Conservation (phyloP, 2,797 vertebrate species). For the Bovichtus variegatus region DNA sequence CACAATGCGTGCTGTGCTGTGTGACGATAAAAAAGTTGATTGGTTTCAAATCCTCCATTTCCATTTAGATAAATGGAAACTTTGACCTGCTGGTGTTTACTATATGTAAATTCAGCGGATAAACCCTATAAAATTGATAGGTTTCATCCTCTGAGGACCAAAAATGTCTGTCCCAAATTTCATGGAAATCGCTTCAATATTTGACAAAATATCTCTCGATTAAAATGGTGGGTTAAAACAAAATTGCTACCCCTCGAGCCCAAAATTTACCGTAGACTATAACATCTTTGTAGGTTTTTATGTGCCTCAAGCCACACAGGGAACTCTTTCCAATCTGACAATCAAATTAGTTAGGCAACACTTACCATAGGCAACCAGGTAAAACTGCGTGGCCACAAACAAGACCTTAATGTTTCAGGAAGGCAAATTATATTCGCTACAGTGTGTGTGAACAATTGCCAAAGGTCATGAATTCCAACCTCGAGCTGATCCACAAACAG, state of each 20-base stretch:
- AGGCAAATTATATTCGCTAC: background rate
- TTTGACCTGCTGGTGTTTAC: background rate
- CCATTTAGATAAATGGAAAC: too few relatives aligned
- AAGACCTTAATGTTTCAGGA: constrained; percentile 5
- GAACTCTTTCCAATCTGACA: background rate
- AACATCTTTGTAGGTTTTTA: background rate
- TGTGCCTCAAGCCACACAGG: background rate
- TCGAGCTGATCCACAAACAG: constrained; percentile 13
- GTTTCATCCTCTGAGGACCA: background rate
- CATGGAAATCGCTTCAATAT: background rate
- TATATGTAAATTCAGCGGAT: too few relatives aligned
- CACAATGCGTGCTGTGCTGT: too few relatives aligned
- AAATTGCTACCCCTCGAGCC: too few relatives aligned
- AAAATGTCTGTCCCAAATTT: background rate
- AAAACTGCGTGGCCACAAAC: constrained; percentile 18
- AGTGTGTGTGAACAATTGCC: constrained; percentile 6
- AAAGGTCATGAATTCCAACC: constrained; percentile 7
- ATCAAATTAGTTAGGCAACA: background rate
- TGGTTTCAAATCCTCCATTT: too few relatives aligned
- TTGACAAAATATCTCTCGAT: background rate
- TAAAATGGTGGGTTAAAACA: background rate
- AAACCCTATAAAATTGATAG: background rate
- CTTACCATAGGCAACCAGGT: background rate
- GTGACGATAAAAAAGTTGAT: too few relatives aligned
- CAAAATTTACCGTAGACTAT: background rate